A percentile compares a stretch with the other conserved stretches of the same genome.
These are phyloP conservation scores for Caenorhabditis wallacei DNA, from an alignment of 2,888 invertebrate genomes.

Conservation along the genomic window DNA sequence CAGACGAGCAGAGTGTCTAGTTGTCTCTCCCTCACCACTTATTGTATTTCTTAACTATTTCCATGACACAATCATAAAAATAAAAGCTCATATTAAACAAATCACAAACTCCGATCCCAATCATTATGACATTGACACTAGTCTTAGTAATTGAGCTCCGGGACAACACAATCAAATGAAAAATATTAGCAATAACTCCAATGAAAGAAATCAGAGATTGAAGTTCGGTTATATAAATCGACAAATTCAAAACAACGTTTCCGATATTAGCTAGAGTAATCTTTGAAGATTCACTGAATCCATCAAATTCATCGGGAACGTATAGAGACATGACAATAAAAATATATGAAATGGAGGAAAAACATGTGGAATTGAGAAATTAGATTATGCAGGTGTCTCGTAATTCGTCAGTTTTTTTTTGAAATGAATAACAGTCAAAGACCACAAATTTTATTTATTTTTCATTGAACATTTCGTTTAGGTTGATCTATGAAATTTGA, in stretches of 20 bases:
- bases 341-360: not conserved
- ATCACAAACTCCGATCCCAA: constrained; percentile 10
- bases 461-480: not conserved
- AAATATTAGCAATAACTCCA: constrained; percentile 5
- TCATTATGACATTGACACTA: constrained; percentile 4
- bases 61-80: not conserved
- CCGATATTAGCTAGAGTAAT: not conserved
- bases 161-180: not conserved
- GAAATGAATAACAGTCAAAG: too few relatives aligned
- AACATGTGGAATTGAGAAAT: not conserved
- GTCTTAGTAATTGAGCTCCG: not conserved
- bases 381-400: too few relatives aligned
- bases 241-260: not conserved
- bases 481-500: not conserved
- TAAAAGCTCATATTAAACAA: constrained; percentile 20
- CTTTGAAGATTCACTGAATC: not conserved
- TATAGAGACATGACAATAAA: not conserved
- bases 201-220: not conserved
- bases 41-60: not conserved
- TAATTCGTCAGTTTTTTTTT: too few relatives aligned
- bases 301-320: not conserved
- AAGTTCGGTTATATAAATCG: constrained; percentile 5
- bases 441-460: too few relatives aligned
- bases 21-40: constrained; percentile 17
- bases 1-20: too few relatives aligned